Base-by-base conservation (phyloP, 1,140 invertebrate species). In the Conopomorpha cramerella region DNA sequence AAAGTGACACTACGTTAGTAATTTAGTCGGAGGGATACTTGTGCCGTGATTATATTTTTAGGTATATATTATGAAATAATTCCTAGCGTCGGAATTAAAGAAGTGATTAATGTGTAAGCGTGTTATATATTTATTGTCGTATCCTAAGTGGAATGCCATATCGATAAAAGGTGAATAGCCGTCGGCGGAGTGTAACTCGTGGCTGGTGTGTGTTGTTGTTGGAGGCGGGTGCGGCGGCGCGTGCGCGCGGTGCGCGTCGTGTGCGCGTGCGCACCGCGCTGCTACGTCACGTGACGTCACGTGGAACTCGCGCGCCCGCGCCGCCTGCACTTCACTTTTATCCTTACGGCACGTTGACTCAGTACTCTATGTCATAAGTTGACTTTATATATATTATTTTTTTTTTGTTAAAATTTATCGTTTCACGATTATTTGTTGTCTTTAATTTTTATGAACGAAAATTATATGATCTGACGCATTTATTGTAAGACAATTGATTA, bases 21-120 rank as follows among this genome's bases (percentile, higher is more conserved):
- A 71, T 71, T 71, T 73, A 76, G 71, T 76, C 68, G 71, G 71
- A 73, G 71, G 71, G 71, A 76, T 76, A 76, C 71, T 73, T 76
- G 71, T 76, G 71, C 71, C 71, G 71, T 76, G 68, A 76, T 76
- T 76, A 73, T 76, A 76, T 76, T 76, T 76, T 76, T 76, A 76
- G 71, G 71, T 76, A 76, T 76, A 71, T 76, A 76, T 76, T 76
- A 76, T 73, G 55, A 67, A 64, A 65, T 76, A 73, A 76, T 76
- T 76, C 71, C 71, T 76, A 72, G 71, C 71, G 71, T 76, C 71
- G 71, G 71, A 76, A 76, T 72, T 72, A 72, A 73, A 67, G 61
- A 72, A 76, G 71, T 76, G 71, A 76, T 64, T 76, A 76, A 71
- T 68, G 66, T 76, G 71, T 76, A 76, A 76, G 71, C 60, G 71